These are phyloP conservation scores for Tenualosa ilisha DNA, from an alignment of 2,797 vertebrate species.

Conservation along the genomic window DNA sequence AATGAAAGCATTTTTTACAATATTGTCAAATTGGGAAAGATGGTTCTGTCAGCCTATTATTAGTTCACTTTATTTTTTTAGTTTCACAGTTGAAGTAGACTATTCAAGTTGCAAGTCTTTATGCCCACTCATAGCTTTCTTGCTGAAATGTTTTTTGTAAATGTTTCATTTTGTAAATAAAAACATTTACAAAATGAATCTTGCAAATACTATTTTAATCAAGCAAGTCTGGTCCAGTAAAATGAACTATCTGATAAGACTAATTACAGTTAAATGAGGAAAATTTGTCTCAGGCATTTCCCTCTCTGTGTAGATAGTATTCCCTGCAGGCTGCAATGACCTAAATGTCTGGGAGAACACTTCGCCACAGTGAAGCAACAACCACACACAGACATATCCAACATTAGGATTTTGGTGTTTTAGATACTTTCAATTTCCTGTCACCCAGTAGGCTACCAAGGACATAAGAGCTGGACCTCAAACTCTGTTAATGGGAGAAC, in stretches of 20 bases:
- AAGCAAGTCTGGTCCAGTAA: not conserved
- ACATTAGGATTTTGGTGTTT: not conserved
- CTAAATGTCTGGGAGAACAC: not conserved
- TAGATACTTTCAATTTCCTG: no score
- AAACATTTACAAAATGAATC: not conserved
- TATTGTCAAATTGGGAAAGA: not conserved
- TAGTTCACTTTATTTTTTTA: not conserved
- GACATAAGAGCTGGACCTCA: no score
- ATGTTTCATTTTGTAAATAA: no score
- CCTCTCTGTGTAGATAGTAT: not conserved
- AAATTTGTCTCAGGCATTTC: slow-evolving; percentile 19
- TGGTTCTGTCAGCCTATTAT: not conserved
- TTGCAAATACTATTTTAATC: not conserved
- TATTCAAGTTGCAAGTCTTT: not conserved
- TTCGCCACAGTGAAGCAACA: not conserved
- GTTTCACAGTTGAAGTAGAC: not conserved
- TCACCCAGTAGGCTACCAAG: no score
- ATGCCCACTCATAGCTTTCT: not conserved
- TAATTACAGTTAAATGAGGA: slow-evolving; percentile 18
- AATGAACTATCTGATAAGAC: not conserved
- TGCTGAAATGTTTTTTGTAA: no score
- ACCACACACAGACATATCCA: not conserved
- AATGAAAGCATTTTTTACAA: not conserved
- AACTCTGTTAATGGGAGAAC: no score
- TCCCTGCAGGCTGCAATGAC: not conserved